These are phyloP conservation scores for Cyprinodon tularosa DNA, from an alignment of 2,113 vertebrate species.

Conservation along the genomic window DNA sequence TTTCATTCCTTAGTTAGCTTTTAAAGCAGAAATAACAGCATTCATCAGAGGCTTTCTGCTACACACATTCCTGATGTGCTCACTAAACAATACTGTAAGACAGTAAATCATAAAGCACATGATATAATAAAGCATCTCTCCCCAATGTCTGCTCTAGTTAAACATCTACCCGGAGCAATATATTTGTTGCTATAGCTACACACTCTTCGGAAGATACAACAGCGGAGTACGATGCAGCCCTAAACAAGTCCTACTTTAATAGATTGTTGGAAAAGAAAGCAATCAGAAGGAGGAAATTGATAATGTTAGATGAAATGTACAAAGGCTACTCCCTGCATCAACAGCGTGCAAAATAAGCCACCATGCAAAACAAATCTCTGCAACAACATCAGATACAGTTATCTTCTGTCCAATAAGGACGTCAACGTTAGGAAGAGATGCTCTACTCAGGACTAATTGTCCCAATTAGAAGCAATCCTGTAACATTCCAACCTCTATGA, in stretches of 20 bases:
- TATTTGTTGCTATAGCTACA: conserved; percentile 74
- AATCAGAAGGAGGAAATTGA: conserved; percentile 47
- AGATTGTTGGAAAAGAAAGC: conserved; percentile 61
- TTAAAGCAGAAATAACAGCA: conserved; percentile 27
- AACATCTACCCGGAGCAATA: conserved; percentile 72
- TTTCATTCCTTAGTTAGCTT: conserved; percentile 19
- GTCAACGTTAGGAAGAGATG: conserved; percentile 68
- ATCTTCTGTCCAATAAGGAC: conserved; percentile 41
- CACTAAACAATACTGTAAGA: conserved; percentile 57
- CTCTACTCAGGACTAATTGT: conserved; percentile 70
- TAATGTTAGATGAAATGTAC: conserved; percentile 51
- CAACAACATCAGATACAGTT: conserved; percentile 1
- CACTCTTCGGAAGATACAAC: conserved; percentile 48
- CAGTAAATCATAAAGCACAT: conserved; percentile 67
- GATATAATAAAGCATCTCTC: conserved; percentile 72
- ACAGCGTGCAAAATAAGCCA: conserved; percentile 20
- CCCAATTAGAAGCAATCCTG: conserved; percentile 57
- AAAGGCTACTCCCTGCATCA: conserved; percentile 36
- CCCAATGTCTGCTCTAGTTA: conserved; percentile 74
- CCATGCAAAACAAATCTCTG: conserved; percentile 23
- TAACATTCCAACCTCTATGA: conserved; percentile 53
- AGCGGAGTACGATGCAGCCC: conserved; percentile 46
- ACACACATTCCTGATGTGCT: conserved; percentile 50
- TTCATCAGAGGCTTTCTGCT: conserved; percentile 31
- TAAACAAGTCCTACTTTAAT: conserved; percentile 68